These are phyloP conservation scores for Peromyscus attwateri DNA, from an alignment of 2,797 vertebrate genomes.

Conservation along the genomic window DNA sequence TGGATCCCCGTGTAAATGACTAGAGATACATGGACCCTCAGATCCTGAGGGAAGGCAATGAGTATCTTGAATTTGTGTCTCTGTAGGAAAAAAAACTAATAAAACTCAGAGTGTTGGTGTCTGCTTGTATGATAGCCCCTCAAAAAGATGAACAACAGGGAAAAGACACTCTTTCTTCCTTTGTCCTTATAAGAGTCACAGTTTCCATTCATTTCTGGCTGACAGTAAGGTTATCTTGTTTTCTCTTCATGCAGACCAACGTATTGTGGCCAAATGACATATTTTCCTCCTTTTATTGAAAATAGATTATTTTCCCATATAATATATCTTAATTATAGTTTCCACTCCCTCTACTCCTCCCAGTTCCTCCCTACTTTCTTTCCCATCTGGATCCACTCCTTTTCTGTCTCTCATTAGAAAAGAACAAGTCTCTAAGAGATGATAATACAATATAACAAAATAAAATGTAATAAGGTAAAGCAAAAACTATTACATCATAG, in stretches of 20 bases:
- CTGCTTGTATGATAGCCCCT: background rate
- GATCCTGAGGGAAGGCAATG: background rate
- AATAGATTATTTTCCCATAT: too few species aligned
- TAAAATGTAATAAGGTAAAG: background rate
- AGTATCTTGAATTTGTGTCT: background rate
- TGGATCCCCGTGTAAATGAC: too few species aligned
- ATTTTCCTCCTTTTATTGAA: too few species aligned
- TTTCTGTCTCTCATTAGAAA: background rate
- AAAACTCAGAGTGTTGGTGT: background rate
- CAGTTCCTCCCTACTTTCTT: background rate
- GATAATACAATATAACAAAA: background rate
- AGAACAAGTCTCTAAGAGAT: background rate
- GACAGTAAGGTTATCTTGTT: background rate
- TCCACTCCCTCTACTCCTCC: too few species aligned
- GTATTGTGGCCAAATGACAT: background rate
- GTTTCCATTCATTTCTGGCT: background rate
- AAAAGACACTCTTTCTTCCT: background rate
- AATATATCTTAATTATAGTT: too few species aligned
- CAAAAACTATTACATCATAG: background rate
- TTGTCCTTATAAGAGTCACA: background rate
- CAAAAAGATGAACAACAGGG: background rate
- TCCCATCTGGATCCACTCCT: background rate
- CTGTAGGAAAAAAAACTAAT: background rate
- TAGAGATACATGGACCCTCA: too few species aligned
- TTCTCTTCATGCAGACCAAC: background rate